Evolutionary conservation across 2,113 vertebrate genomes (phyloP), one percentile per base, ranked within the genome.

Genomic region (Microcebus murinus): DNA sequence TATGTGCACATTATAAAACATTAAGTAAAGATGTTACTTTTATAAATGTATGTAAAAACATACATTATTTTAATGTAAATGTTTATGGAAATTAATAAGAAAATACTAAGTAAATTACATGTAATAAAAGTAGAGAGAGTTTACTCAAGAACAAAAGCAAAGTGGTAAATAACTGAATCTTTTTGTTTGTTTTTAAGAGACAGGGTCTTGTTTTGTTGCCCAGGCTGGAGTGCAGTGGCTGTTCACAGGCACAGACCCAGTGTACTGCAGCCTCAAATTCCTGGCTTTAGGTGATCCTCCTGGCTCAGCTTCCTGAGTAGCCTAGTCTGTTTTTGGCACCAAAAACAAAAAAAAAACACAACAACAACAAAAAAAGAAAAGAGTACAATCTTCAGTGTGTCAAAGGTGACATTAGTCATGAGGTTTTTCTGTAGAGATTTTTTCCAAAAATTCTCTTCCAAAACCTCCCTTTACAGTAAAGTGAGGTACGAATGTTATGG

Each of bases 341-440:
- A 71, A 71, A 71, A 71, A 10, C 10, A 70, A 31, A 70, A 1
- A 36, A 71, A 57, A 55, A 55, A 55, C 5, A 17, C 6, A 55
- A 42, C 6, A 55, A 42, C 5, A 42, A 42, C 5, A 71, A 57
- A 55, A 55, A 55, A 17, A 17, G 17, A 55, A 55, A 15, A 18
- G 39, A 91, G 45, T 87, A 4, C 73, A 84, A 57, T 88, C 39
- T 87, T 77, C 87, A 95, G 7, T 70, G 14, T 57, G 31, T 87
- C n/a, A 65, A 2, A 77, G 55, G 21, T 82, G 34, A 83, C 29
- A 42, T 70, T 86, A 87, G 42, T 93, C 27, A 61, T 55, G 45
- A 91, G 68, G 9, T 94, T 93, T 96, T 92, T 61, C 39, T 73
- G 3, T 79, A 92, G 73, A 80, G 59, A 65, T 31, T 83, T 91